Conservation (phyloP, 2,888 invertebrate genomes). For the Saturnia japonica region DNA sequence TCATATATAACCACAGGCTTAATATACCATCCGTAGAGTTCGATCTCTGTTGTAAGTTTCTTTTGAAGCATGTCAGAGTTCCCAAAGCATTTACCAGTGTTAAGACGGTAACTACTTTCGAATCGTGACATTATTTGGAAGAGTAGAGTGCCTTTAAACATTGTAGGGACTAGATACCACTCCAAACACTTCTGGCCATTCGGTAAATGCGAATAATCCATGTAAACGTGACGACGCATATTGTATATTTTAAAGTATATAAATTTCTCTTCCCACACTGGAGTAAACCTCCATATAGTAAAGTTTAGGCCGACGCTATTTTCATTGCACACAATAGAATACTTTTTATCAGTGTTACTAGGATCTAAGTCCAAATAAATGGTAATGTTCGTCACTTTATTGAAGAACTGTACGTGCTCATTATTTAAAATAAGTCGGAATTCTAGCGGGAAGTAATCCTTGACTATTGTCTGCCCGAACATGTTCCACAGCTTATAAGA, state of each 20-base stretch:
- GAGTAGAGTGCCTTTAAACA: neutral
- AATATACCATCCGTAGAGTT: neutral
- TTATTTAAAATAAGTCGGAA: too few relatives aligned
- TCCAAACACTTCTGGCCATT: too few relatives aligned
- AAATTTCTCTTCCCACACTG: conserved; percentile 13
- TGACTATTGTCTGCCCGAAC: too few relatives aligned
- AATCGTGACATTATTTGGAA: neutral
- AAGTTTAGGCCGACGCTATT: neutral
- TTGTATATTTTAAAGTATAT: too few relatives aligned
- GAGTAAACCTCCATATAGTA: neutral
- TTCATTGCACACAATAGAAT: neutral
- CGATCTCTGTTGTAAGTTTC: neutral
- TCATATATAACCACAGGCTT: neutral
- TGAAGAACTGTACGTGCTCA: too few relatives aligned
- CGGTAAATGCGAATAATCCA: too few relatives aligned
- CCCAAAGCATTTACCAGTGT: neutral
- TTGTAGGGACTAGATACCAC: too few relatives aligned
- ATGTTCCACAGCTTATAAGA: neutral
- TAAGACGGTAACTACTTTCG: neutral
- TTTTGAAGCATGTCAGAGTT: neutral
- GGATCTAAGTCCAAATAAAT: too few relatives aligned
- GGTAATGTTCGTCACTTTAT: too few relatives aligned
- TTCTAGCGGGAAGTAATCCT: too few relatives aligned
- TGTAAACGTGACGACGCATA: too few relatives aligned
- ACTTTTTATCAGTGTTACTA: neutral